Base-by-base conservation (phyloP, 2,113 vertebrate species). In the Ceyx melanurus region DNA sequence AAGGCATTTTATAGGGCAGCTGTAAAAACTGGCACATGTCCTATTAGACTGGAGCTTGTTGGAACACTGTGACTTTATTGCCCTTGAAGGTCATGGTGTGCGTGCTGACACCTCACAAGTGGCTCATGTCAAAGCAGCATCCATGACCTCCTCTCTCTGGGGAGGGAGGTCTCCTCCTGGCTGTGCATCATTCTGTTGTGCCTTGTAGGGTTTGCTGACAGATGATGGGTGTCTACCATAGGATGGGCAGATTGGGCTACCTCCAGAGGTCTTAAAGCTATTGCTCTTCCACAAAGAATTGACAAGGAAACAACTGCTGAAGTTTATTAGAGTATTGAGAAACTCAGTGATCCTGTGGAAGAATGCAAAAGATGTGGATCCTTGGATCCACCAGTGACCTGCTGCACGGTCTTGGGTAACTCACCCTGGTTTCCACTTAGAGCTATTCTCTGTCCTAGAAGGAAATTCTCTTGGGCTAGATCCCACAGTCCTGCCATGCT, bases 21-120 rank as follows among this genome's bases (percentile, higher is more conserved):
- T 58, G 37, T 61, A 73, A 77, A 93, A 92, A 29, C 26, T n/a
- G 29, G 40, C 33, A 15, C 22, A 43, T 35, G 53, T 62, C 45
- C 67, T 2, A 3, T 82, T 88, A 82, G 80, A 90, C 66, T 72
- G 46, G 67, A 76, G 37, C 33, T 62, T 51, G 25, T 56, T 62
- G 35, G 53, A 40, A 48, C 65, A 19, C 22, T 1, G 0, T 1
- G 9, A n/a, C 29, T 73, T 78, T 53, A 21, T 20, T 58, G 35
- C 18, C 18, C 3, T 1, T 0, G 3, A 57, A 70, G 45, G 53
- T 54, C 15, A 3, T 2, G 17, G 78, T 11, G 2, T 15, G 2
- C 1, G 5, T 46, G 58, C 45, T 73, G 65, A 57, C 64, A n/a
- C 23, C 19, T 6, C 15, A 13, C 62, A 86, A 76, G 71, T 80